Conservation (phyloP, 1,140 invertebrate species). For the Trichoplusia ni region DNA sequence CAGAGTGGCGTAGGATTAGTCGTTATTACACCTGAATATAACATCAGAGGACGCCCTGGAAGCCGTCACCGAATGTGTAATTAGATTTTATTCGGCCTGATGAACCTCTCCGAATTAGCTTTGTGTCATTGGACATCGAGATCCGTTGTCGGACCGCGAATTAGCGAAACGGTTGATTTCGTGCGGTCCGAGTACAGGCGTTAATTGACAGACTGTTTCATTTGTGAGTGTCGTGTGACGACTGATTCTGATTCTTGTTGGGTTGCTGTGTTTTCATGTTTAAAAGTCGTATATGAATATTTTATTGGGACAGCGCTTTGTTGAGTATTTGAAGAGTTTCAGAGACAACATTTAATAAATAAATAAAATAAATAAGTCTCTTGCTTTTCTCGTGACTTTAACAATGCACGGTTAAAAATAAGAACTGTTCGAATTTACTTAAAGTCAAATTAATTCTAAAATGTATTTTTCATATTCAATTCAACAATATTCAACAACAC, state of each 20-base stretch:
- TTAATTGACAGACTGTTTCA: neutral
- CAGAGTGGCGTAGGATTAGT: constrained; percentile 43
- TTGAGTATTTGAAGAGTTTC: too few species aligned
- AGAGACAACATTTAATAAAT: too few species aligned
- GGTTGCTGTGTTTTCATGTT: too few species aligned
- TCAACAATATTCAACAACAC: too few species aligned
- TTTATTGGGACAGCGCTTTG: too few species aligned
- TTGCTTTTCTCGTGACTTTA: too few species aligned
- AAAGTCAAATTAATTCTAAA: too few species aligned
- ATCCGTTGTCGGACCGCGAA: neutral
- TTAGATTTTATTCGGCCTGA: constrained; percentile 28
- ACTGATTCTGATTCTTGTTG: neutral
- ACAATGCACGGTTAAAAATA: too few species aligned
- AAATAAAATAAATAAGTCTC: too few species aligned
- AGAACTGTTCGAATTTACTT: too few species aligned
- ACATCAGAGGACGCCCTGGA: constrained; percentile 45
- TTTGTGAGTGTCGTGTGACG: neutral
- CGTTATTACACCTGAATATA: constrained; percentile 62
- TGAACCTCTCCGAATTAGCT: constrained; percentile 30
- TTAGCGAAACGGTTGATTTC: neutral
- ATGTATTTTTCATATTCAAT: too few species aligned
- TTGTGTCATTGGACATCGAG: constrained; percentile 30
- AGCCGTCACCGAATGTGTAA: constrained; percentile 16
- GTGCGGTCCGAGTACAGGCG: neutral
- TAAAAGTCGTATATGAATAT: too few species aligned